These are phyloP conservation scores for Drosophila parvula DNA, from an alignment of 1,140 invertebrate genomes.

Conservation along the genomic window DNA sequence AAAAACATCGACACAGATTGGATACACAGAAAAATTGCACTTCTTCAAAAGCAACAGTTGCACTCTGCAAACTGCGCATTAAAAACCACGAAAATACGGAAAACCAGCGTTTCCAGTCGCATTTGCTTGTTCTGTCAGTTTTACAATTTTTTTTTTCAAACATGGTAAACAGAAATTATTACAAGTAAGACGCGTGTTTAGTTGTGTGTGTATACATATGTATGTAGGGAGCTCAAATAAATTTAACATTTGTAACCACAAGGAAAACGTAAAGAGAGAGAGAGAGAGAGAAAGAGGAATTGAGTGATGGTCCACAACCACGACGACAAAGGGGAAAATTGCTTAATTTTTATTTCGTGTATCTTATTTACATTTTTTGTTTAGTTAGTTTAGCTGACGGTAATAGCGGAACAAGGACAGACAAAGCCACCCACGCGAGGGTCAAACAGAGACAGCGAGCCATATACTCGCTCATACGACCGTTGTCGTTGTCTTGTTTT, in stretches of 20 bases:
- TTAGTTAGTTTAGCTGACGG: slow-evolving; percentile 16
- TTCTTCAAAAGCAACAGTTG: slow-evolving; percentile 30
- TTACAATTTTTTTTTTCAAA: background rate
- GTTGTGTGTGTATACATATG: background rate
- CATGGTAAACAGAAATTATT: slow-evolving; percentile 34
- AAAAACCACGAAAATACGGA: slow-evolving; percentile 3
- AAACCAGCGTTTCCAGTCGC: background rate
- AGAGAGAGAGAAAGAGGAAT: background rate
- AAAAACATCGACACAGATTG: slow-evolving; percentile 35
- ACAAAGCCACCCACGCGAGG: slow-evolving; percentile 21
- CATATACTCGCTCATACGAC: background rate
- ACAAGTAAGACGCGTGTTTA: slow-evolving; percentile 7
- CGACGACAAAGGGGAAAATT: background rate
- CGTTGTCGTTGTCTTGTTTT: slow-evolving; percentile 15
- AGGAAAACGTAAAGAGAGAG: slow-evolving; percentile 9
- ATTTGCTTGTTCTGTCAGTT: slow-evolving; percentile 13
- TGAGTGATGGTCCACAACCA: background rate
- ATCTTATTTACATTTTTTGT: slow-evolving; percentile 9
- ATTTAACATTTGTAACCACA: background rate
- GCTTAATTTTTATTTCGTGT: slow-evolving; percentile 1
- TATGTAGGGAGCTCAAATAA: background rate
- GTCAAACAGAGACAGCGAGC: slow-evolving; percentile 11
- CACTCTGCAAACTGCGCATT: slow-evolving; percentile 27
- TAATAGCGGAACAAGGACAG: slow-evolving; percentile 32
- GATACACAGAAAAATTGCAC: slow-evolving; percentile 58